Percentiles rank a stretch among this genome's conserved stretches.
Evolutionary conservation across 1,140 invertebrate species (phyloP).

Genomic region (Sminthurinus signatus): DNA sequence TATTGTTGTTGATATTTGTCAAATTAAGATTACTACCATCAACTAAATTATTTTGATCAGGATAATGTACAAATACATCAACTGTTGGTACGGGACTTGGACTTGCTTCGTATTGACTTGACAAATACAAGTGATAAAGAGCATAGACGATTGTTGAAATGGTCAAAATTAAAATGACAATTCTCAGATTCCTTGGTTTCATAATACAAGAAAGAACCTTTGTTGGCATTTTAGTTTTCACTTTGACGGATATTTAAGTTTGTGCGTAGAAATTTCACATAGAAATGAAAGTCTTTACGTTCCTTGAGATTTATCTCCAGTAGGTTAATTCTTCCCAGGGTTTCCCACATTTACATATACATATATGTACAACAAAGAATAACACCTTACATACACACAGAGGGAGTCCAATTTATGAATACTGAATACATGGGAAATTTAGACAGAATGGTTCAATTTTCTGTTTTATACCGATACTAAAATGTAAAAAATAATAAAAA

Average conservation of each 20-base stretch:
- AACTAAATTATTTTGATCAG: neutral
- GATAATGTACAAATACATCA: no score
- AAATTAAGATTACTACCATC: neutral
- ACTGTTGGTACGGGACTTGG: slow-evolving; percentile 3
- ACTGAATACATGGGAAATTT: no score
- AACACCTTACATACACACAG: no score
- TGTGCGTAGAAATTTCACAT: neutral
- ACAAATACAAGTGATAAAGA: slow-evolving; percentile 28
- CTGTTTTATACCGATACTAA: no score
- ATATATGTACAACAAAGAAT: no score
- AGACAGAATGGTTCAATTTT: no score
- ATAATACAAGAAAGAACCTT: slow-evolving; percentile 13
- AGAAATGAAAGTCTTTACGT: no score
- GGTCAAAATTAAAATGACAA: slow-evolving; percentile 22
- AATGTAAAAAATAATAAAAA: no score
- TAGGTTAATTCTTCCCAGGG: no score
- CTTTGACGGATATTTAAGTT: neutral
- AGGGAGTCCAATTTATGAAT: no score
- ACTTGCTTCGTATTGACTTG: slow-evolving; percentile 1
- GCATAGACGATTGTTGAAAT: slow-evolving; percentile 22
- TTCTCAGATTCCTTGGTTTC: slow-evolving; percentile 28
- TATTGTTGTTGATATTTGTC: neutral
- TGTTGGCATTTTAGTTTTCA: slow-evolving; percentile 13
- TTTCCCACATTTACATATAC: no score
- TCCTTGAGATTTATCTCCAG: no score